A percentile compares a stretch with the other conserved stretches of the same genome.
These are phyloP conservation scores for Pomacea maculata DNA, from an alignment of 1,140 invertebrate genomes.

Conservation along the genomic window DNA sequence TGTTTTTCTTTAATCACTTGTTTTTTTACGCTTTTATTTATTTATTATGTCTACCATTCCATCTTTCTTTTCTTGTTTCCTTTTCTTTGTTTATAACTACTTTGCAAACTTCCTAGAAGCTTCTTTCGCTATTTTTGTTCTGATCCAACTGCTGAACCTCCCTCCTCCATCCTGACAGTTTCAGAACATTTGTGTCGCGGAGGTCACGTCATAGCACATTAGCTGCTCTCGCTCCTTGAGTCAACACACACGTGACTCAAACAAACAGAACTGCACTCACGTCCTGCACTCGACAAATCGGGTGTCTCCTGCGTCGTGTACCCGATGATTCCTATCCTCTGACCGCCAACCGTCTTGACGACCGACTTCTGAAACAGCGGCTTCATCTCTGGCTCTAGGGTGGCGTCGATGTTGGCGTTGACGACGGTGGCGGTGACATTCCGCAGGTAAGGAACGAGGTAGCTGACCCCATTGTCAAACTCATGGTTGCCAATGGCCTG, in stretches of 20 bases:
- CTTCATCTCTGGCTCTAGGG: slow-evolving; percentile 72
- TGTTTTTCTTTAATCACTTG: no score
- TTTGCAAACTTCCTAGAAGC: no score
- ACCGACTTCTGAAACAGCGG: slow-evolving; percentile 71
- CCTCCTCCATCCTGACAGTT: no score
- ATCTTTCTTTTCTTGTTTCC: no score
- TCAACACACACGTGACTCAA: not conserved
- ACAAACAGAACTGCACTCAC: not conserved
- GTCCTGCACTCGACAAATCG: slow-evolving; percentile 52
- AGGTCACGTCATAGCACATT: not conserved
- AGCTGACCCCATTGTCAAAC: slow-evolving; percentile 82
- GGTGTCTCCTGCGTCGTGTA: slow-evolving; percentile 86
- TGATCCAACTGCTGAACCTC: no score
- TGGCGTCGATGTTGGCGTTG: slow-evolving; percentile 79
- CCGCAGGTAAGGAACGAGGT: slow-evolving; percentile 77
- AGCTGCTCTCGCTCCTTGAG: no score
- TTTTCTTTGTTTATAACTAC: no score
- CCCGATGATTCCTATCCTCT: slow-evolving; percentile 84
- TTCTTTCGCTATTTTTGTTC: no score
- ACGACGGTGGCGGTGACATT: slow-evolving; percentile 78
- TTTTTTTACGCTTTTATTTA: no score
- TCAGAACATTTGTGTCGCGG: no score
- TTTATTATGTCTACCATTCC: no score
- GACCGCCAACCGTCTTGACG: slow-evolving; percentile 73
- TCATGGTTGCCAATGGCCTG: slow-evolving; percentile 93